Conservation (phyloP, 2,113 vertebrate genomes). For the Otus sunia region DNA sequence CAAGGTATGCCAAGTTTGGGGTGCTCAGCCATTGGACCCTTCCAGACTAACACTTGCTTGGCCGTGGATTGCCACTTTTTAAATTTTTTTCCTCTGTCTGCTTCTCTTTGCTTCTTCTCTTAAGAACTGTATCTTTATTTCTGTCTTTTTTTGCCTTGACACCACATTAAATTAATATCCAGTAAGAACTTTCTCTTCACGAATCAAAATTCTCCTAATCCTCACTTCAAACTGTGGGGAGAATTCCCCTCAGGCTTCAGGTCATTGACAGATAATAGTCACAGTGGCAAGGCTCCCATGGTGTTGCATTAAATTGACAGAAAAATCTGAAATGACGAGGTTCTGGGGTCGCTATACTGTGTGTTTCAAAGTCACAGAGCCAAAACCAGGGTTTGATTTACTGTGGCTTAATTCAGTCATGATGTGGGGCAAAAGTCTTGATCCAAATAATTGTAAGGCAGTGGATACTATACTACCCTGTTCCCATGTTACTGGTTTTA, state of each 20-base stretch:
- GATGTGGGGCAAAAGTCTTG: background rate
- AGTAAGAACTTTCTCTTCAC: background rate
- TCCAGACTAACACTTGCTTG: background rate
- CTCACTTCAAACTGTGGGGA: background rate
- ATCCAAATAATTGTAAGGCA: background rate
- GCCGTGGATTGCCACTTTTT: background rate
- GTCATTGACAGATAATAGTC: background rate
- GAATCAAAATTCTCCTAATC: background rate
- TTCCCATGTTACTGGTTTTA: background rate
- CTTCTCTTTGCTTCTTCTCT: background rate
- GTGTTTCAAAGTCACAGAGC: background rate
- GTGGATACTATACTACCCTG: background rate
- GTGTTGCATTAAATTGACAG: background rate
- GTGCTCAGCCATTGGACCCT: background rate
- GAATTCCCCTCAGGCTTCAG: background rate
- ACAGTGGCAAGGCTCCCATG: background rate
- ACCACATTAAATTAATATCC: background rate
- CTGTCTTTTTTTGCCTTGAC: background rate
- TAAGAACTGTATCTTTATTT: background rate
- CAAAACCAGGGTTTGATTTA: background rate
- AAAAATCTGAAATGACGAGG: rapidly evolving
- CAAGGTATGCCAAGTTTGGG: background rate
- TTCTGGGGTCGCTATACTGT: background rate
- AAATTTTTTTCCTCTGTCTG: background rate
- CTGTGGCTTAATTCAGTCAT: background rate